Base-by-base conservation (phyloP, 2,888 invertebrate species). In the Syrista parreyssii region DNA sequence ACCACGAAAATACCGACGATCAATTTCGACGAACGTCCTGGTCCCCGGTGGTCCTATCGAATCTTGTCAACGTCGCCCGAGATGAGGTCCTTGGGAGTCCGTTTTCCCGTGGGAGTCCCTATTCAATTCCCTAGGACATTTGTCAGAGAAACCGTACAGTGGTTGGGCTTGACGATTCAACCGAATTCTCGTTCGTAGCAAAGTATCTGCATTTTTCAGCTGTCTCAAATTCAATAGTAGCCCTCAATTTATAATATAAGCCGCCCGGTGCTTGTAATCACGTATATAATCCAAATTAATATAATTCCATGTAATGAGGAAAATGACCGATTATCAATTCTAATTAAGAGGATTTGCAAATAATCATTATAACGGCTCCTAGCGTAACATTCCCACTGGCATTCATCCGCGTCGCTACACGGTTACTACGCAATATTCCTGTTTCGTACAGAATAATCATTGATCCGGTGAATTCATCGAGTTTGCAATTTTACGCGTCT, bases 41-140 rank as follows among this genome's bases (percentile, higher is more conserved):
- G 31, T 12, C 12, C 6, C 31, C 4, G 31, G 31, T 33, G 71
- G 15, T 75, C 78, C 75, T 55, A 75, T 78, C 75, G 75, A 75
- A 78, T 78, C 78, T 78, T 78, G 78, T 75, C 78, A 75, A 68
- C 75, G 78, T 73, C 75, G 72, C 55, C 36, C 55, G 68, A 71
- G 68, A 78, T 78, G 75, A 73, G 75, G 78, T 32, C 76, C 33
- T 68, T 35, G 71, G 69, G 77, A 77, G 74, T 77, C 77, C 74
- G 69, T 68, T 74, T 30, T 77, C 77, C 77, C 77, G n/a, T 12
- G 74, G 33, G 75, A 75, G 35, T 78, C 73, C 75, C 75, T 55
- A 75, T 78, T 78, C 78, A 78, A 78, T 78, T 78, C 78, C 35
- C 72, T 31, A 68, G 75, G 78, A 75, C 78, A 78, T 78, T 78